A percentile compares a stretch with the other conserved stretches of the same genome.
These are phyloP conservation scores for Gymnobelideus leadbeateri DNA, from an alignment of 2,113 vertebrate species.

Conservation along the genomic window DNA sequence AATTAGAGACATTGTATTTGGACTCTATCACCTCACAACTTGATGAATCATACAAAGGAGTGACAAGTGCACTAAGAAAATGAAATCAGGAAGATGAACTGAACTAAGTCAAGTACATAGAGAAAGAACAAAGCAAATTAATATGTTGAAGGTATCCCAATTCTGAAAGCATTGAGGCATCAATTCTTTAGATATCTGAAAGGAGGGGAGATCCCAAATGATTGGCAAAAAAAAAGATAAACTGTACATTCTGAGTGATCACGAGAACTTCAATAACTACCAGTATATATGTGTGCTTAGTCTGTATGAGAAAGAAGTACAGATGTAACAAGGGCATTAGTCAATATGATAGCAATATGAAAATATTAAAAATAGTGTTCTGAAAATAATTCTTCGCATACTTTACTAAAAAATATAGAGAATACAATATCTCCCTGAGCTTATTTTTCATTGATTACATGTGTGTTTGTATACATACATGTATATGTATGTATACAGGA, in stretches of 20 bases:
- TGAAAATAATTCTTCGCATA: neutral
- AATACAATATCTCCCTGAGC: neutral
- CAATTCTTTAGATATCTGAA: neutral
- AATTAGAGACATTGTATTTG: neutral
- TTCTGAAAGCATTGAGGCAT: neutral
- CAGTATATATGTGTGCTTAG: neutral
- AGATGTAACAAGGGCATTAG: neutral
- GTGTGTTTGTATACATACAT: neutral
- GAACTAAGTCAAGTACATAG: neutral
- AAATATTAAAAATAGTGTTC: neutral
- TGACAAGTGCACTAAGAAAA: neutral
- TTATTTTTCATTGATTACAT: neutral
- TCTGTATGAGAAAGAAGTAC: neutral
- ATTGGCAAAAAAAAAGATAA: neutral
- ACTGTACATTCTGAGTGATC: neutral
- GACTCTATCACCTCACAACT: neutral
- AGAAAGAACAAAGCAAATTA: neutral
- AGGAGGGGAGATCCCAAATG: neutral
- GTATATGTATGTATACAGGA: neutral
- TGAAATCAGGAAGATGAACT: neutral
- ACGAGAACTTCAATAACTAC: neutral
- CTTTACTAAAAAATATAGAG: neutral
- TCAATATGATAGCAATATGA: neutral
- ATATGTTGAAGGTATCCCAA: neutral
- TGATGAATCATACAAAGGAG: neutral